Evolutionary conservation across 2,888 invertebrate species (phyloP).

Genomic region (Plutella xylostella): DNA sequence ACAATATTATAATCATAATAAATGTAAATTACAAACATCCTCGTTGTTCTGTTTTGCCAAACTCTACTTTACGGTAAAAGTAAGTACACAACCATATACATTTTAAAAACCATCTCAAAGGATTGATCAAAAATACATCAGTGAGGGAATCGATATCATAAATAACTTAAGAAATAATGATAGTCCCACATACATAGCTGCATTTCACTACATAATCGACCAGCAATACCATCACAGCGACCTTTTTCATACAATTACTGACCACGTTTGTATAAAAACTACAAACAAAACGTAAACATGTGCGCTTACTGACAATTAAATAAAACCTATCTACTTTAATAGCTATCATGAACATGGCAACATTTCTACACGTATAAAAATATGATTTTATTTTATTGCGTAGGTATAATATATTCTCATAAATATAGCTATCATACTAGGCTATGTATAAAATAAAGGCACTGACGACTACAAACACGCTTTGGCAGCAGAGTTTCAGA

Average conservation of each 20-base stretch:
- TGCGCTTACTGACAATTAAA: conserved; percentile 26
- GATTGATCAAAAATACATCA: no score
- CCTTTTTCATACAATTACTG: no score
- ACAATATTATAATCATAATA: no score
- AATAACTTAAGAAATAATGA: no score
- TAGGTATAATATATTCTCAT: conserved; percentile 59
- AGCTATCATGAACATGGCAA: conserved; percentile 66
- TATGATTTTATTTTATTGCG: conserved; percentile 56
- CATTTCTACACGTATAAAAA: conserved; percentile 67
- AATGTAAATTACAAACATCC: no score
- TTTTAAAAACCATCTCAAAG: no score
- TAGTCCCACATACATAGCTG: no score
- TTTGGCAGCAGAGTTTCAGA: conserved; percentile 65
- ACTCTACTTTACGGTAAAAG: conserved; percentile 29
- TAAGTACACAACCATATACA: conserved; percentile 66
- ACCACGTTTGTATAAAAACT: conserved; percentile 16
- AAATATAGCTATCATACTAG: conserved; percentile 58
- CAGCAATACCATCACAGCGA: no score
- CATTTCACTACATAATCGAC: no score
- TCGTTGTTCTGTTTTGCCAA: no score
- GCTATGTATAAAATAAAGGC: conserved; percentile 56
- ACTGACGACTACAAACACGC: conserved; percentile 71
- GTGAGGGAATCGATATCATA: no score
- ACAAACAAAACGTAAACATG: conserved; percentile 20
- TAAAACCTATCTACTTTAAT: conserved; percentile 17